Evolutionary conservation across 1,140 invertebrate genomes (phyloP), one percentile per base, ranked within the genome.

Genomic region (Heliconius nattereri): DNA sequence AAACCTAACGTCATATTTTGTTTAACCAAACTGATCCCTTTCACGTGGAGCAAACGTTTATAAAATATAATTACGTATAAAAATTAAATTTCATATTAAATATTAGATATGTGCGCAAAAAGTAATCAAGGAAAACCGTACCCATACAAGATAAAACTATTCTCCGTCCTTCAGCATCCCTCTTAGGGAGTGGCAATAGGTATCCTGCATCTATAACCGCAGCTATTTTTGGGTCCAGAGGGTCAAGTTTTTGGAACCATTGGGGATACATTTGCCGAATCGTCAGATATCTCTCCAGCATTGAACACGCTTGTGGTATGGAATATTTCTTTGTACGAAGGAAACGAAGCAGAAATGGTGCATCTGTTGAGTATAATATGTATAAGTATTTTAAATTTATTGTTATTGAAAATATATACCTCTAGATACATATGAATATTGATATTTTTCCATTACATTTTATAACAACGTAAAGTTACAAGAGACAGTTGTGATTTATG

Each of bases 291-390:
- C 97, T 96, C 88, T 98, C 97, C 71, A 98, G 91, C 96, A 98
- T 97, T 72, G 97, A 96, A 85, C 98, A 97, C 0, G 98, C 97
- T 85, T 97, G 95, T 0, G 97, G 97, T 20, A 98, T 95, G 57
- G 97, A 97, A 89, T 98, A 98, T 89, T 98, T 98, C 89, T 98
- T 97, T 2, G 97, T 97, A 20, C 98, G 95, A 1, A 98, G 95
- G 87, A 98, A 98, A 66, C 98, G 95, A 23, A 98, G 93, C 19
- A 98, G 95, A 87, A 98, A 98, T 13, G 96, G 95, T 0, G 96
- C 92, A 92, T 98, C 97, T 95, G 91, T 82, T 89, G 74, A 82
- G 32, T 26, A 71, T 29, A 52, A 40, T 71, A 35, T 35, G 32
- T 0, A 73, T 20, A 45, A 45, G 3, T 45, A 37, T 29, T 73